These are phyloP conservation scores for Natrix natrix DNA, from an alignment of 2,797 vertebrate species.

Conservation along the genomic window DNA sequence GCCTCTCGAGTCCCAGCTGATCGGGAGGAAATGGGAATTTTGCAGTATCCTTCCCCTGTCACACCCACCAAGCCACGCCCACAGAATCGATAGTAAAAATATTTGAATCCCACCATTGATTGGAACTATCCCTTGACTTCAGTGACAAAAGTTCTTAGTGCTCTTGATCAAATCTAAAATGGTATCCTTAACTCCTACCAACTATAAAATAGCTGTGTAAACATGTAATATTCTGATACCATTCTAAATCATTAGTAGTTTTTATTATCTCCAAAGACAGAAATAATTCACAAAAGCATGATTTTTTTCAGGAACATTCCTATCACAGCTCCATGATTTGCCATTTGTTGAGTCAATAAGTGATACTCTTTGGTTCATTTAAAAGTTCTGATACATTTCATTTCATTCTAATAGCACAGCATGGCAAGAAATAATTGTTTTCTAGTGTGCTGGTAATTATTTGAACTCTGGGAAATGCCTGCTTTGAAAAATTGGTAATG, in stretches of 20 bases:
- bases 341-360: not conserved
- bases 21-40: too few species aligned
- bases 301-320: not conserved
- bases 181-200: not conserved
- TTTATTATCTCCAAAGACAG: not conserved
- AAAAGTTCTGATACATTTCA: constrained; percentile 52
- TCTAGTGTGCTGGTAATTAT: constrained; percentile 35
- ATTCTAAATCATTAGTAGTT: too few species aligned
- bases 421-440: constrained; percentile 52
- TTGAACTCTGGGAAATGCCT: constrained; percentile 65
- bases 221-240: not conserved
- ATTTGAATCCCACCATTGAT: not conserved
- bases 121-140: too few species aligned
- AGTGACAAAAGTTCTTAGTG: not conserved
- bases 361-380: constrained; percentile 29
- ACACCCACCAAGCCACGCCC: too few species aligned
- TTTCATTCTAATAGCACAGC: constrained; percentile 50
- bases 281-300: not conserved
- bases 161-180: not conserved
- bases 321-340: not conserved
- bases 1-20: too few species aligned
- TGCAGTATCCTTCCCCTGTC: too few species aligned
- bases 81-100: too few species aligned
- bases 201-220: not conserved
- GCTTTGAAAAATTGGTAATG: constrained; percentile 62